These are phyloP conservation scores for Hormaphis cornu DNA, from an alignment of 1,140 invertebrate genomes.

Conservation along the genomic window DNA sequence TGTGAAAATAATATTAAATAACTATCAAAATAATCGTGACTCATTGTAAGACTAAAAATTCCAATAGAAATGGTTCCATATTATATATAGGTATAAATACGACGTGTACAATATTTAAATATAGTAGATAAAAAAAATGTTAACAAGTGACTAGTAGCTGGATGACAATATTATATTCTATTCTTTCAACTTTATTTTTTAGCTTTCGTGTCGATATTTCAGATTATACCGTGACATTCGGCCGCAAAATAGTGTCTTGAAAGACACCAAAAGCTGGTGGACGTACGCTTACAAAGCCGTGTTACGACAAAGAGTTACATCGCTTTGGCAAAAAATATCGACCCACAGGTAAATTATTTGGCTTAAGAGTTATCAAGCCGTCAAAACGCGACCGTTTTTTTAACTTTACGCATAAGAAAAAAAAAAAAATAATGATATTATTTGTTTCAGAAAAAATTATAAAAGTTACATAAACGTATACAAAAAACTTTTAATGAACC, in stretches of 20 bases:
- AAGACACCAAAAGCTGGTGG: conserved; percentile 57
- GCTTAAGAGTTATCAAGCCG: neutral
- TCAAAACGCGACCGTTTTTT: too few species aligned
- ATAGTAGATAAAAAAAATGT: too few species aligned
- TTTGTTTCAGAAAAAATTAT: conserved; percentile 51
- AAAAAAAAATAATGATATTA: conserved; percentile 1
- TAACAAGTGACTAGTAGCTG: too few species aligned
- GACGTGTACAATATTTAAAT: too few species aligned
- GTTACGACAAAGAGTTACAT: conserved; percentile 58
- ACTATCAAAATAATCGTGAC: too few species aligned
- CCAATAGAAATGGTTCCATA: too few species aligned
- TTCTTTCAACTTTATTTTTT: neutral
- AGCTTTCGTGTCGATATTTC: conserved; percentile 37
- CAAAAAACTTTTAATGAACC: conserved; percentile 59
- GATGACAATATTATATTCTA: neutral
- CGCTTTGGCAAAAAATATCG: conserved; percentile 62
- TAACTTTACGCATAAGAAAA: neutral
- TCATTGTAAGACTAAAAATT: too few species aligned
- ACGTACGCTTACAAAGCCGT: conserved; percentile 63
- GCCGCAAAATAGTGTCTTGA: conserved; percentile 43
- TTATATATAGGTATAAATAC: too few species aligned
- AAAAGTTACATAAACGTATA: conserved; percentile 62
- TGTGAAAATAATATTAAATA: neutral
- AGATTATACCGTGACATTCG: conserved; percentile 51
- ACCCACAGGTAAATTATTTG: conserved; percentile 50